Base-by-base conservation (phyloP, 2,113 vertebrate species). In the Alligator mississippiensis region DNA sequence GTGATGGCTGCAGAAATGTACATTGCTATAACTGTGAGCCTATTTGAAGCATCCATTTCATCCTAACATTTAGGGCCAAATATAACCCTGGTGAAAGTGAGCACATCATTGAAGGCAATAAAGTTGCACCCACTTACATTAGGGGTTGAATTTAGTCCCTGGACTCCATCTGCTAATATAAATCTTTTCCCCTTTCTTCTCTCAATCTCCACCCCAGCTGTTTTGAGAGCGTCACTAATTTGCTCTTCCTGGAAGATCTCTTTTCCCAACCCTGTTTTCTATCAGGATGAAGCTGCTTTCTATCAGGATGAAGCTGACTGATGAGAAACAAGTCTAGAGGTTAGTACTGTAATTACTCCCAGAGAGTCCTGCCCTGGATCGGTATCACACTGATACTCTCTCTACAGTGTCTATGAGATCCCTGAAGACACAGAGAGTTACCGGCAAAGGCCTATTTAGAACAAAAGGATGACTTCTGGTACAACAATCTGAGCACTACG, bases 401-500 rank as follows among this genome's bases (percentile, higher is more conserved):
- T 78, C 38, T 24, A 59, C n/a, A 84, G 76, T 57, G 58, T 2
- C 14, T 1, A 76, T 47, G 47, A 80, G 34, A 9, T 22, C 28
- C 75, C 13, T 8, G 63, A 82, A 62, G 68, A 55, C 38, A 83
- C 9, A 88, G 76, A 87, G 27, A 89, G 28, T 38, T 68, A 22
- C 62, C 7, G 15, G 34, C 34, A 9, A 34, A 80, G 2, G 19
- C n/a, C 79, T 61, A 2, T 2, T 6, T 79, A 64, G 81, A 15
- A 54, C 79, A 81, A 62, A 6, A 47, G 64, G 66, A 18, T 3
- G 66, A 47, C 18, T 28, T 47, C 15, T 21, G 80, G 68, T 68
- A 16, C n/a, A 2, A 47, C 60, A 38, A 2, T 0, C n/a, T 28
- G 55, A 77, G 60, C 28, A 6, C 0, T 0, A 21, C 81, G 83